Conservation (phyloP, 2,888 invertebrate species). For the Nomada flava region DNA sequence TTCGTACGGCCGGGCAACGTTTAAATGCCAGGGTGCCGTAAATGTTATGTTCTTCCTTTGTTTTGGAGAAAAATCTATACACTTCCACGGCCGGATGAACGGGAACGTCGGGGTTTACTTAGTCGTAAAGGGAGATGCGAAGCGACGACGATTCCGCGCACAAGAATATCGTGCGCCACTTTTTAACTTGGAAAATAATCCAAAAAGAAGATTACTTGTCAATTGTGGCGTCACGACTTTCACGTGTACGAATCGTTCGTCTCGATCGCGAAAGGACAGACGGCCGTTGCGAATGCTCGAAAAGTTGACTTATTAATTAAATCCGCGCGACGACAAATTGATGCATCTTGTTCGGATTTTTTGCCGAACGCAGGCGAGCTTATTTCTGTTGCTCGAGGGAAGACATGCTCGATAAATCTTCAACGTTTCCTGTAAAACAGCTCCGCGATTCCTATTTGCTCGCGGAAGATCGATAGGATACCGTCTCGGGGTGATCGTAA, state of each 20-base stretch:
- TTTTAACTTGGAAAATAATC: not conserved
- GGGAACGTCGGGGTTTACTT: constrained; percentile 24
- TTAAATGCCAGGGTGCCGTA: constrained; percentile 50
- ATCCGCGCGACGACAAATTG: constrained; percentile 9
- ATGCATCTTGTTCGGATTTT: constrained; percentile 2
- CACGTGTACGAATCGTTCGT: not conserved
- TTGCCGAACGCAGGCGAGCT: not conserved
- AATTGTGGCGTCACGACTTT: not conserved
- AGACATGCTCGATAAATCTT: constrained; percentile 27
- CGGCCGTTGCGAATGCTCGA: not conserved
- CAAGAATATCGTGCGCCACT: not conserved
- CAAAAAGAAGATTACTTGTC: too few relatives aligned
- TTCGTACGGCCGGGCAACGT: constrained; percentile 53
- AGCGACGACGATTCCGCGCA: not conserved
- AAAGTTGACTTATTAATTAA: not conserved
- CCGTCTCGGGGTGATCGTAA: constrained; percentile 42
- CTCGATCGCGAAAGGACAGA: not conserved
- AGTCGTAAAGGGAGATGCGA: constrained; percentile 9
- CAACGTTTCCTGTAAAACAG: constrained; percentile 24
- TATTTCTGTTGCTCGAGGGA: not conserved
- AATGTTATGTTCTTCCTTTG: constrained; percentile 51
- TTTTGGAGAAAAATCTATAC: constrained; percentile 55
- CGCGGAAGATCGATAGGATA: constrained; percentile 42
- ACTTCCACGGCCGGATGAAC: not conserved
- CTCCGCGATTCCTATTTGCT: constrained; percentile 10